Evolutionary conservation across 2,797 vertebrate species (phyloP).

Genomic region (Rhinogobio ventralis): DNA sequence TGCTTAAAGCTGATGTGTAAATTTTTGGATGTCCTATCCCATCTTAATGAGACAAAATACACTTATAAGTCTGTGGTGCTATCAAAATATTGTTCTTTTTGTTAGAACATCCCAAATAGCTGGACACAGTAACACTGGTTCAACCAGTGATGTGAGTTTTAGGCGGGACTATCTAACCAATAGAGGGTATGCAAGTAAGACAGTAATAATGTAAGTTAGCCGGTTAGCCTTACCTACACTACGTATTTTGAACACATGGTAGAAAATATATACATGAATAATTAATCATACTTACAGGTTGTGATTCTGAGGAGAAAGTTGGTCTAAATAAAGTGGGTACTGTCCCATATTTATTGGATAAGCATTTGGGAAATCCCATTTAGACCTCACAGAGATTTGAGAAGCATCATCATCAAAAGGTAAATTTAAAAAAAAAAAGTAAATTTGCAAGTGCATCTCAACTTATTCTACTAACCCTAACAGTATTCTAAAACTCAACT

Average conservation of each 20-base stretch:
- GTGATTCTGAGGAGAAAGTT: background rate
- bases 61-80: too few relatives aligned
- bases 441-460: too few relatives aligned
- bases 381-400: background rate
- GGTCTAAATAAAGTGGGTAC: background rate
- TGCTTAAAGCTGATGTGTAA: background rate
- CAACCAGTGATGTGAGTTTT: too few relatives aligned
- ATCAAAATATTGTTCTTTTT: background rate
- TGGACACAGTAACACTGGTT: too few relatives aligned
- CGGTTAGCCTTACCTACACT: too few relatives aligned
- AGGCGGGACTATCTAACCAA: too few relatives aligned
- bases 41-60: background rate
- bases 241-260: background rate
- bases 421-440: too few relatives aligned
- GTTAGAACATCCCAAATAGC: background rate
- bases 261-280: background rate
- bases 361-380: background rate
- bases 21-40: background rate
- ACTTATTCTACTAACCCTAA: too few relatives aligned
- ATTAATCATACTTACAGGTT: background rate
- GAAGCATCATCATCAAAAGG: background rate
- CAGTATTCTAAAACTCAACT: background rate
- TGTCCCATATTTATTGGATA: background rate
- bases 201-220: too few relatives aligned
- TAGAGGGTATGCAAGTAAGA: too few relatives aligned